phyloP scores from a whole-genome alignment of 1,140 invertebrate genomes.

The Sitobion miscanthi region DNA sequence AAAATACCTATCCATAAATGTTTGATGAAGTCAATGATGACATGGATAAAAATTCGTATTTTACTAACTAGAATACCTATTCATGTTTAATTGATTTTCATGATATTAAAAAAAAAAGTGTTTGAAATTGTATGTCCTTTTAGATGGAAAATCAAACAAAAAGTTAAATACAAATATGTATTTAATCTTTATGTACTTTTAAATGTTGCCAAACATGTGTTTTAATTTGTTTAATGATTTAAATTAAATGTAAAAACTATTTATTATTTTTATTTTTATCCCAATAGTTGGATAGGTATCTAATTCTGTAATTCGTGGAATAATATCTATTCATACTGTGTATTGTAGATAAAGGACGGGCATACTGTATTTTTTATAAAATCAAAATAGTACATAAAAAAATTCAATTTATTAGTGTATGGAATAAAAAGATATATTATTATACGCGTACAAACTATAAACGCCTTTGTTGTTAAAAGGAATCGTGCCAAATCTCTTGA shows the following conservation, averaged over 20 bases:
- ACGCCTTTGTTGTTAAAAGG: conserved; percentile 45
- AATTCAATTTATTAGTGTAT: conserved; percentile 27
- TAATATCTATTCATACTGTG: background rate
- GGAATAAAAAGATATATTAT: conserved; percentile 45
- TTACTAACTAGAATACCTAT: too few species aligned
- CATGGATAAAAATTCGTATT: too few species aligned
- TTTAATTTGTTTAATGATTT: background rate
- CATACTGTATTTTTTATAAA: background rate
- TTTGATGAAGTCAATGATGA: too few species aligned
- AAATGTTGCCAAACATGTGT: too few species aligned
- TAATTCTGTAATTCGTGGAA: background rate
- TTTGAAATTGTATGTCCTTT: too few species aligned
- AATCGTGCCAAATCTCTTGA: conserved; percentile 38
- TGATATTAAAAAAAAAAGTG: too few species aligned
- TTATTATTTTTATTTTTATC: background rate
- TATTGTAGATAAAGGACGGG: background rate
- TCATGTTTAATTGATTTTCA: too few species aligned
- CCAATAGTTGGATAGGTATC: background rate
- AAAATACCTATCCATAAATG: background rate
- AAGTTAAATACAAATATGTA: too few species aligned
- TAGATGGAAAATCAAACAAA: too few species aligned
- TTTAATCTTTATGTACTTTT: too few species aligned
- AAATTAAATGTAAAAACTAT: background rate
- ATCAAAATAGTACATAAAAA: conserved; percentile 20
- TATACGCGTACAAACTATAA: conserved; percentile 30